Conservation (phyloP, 2,113 vertebrate species). For the Paralichthys olivaceus region DNA sequence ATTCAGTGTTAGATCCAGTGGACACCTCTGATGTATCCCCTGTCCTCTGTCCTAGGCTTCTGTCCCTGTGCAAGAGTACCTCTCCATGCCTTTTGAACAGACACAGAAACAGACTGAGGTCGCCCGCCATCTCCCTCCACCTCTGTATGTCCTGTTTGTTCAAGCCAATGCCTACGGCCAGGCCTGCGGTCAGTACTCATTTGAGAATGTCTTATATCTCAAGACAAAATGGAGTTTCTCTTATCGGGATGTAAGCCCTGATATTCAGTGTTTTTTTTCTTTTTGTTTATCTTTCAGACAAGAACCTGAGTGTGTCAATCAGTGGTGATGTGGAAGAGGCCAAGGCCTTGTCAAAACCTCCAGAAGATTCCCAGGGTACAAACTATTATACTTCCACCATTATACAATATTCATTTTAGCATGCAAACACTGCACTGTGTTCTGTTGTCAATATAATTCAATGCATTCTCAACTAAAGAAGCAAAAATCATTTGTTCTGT, state of each 20-base stretch:
- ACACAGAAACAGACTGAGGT: conserved; percentile 95
- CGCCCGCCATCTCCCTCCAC: conserved; percentile 91
- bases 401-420: background rate
- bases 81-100: conserved; percentile 96
- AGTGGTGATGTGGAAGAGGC: conserved; percentile 96
- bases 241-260: background rate
- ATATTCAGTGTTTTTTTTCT: background rate
- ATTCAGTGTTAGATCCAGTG: background rate
- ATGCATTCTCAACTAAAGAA: background rate
- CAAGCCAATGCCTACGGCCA: conserved; percentile 95
- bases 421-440: background rate
- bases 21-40: background rate
- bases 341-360: conserved; percentile 94
- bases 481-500: conserved; percentile 11
- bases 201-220: background rate
- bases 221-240: background rate
- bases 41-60: conserved; percentile 85
- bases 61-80: conserved; percentile 94
- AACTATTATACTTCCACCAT: background rate
- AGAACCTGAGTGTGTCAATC: conserved; percentile 89
- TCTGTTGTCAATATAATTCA: too few relatives aligned
- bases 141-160: conserved; percentile 96
- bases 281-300: conserved; percentile 84
- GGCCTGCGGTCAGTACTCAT: conserved; percentile 89
- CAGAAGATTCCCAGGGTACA: conserved; percentile 95